A percentile compares a stretch with the other conserved stretches of the same genome.
These are phyloP conservation scores for Erpetoichthys calabaricus DNA, from an alignment of 2,797 vertebrate species.

Conservation along the genomic window DNA sequence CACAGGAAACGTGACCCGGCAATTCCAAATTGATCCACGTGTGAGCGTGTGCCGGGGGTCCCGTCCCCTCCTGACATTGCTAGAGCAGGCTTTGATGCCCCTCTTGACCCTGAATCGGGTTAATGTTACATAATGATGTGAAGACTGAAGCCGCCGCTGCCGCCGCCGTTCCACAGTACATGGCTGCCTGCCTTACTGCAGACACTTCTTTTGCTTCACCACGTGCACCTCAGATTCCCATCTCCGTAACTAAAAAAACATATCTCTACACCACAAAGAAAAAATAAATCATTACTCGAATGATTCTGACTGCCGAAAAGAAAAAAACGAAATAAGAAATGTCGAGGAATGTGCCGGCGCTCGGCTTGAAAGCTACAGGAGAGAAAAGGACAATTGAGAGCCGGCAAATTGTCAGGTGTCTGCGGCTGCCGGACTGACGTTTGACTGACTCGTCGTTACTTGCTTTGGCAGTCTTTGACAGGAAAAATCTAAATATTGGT, in stretches of 20 bases:
- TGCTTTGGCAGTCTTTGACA: conserved; percentile 10
- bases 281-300: conserved; percentile 5
- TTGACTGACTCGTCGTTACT: conserved; percentile 2
- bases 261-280: neutral
- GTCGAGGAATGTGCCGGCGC: conserved; percentile 8
- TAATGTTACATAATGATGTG: too few species aligned
- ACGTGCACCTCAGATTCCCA: neutral
- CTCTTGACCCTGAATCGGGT: too few species aligned
- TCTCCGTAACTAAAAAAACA: neutral
- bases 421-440: conserved; percentile 2
- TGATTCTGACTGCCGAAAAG: neutral
- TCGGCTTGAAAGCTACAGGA: neutral
- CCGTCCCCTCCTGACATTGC: too few species aligned
- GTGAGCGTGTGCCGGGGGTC: too few species aligned
- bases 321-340: too few species aligned
- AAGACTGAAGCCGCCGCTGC: too few species aligned
- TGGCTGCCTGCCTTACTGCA: too few species aligned
- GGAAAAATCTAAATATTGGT: conserved; percentile 4
- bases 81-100: too few species aligned
- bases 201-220: neutral
- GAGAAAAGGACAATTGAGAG: conserved; percentile 1
- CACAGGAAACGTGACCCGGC: too few species aligned
- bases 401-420: conserved; percentile 3
- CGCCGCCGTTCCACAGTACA: too few species aligned
- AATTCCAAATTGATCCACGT: too few species aligned